phyloP scores from a whole-genome alignment of 2,113 vertebrate genomes.

The Apeltes quadracus region DNA sequence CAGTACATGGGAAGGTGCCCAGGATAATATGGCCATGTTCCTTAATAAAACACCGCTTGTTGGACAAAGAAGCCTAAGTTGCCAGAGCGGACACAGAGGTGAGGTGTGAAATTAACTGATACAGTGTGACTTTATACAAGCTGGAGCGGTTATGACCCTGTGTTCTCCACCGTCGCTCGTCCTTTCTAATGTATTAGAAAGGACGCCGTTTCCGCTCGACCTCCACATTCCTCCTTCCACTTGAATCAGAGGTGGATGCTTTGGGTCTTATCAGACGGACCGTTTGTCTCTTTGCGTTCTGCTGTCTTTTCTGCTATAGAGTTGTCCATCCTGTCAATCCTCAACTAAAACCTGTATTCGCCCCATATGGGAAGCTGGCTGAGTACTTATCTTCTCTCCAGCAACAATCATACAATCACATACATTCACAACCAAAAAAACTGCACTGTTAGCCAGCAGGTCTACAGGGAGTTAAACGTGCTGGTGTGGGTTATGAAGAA shows the following conservation, averaged over 20 bases:
- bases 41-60: slow-evolving; percentile 36
- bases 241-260: slow-evolving; percentile 43
- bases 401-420: slow-evolving; percentile 15
- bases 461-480: background rate
- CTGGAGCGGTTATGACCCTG: slow-evolving; percentile 39
- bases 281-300: slow-evolving; percentile 51
- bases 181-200: slow-evolving; percentile 37
- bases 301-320: slow-evolving; percentile 44
- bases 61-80: slow-evolving; percentile 27
- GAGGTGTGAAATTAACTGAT: slow-evolving; percentile 68
- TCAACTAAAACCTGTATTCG: slow-evolving; percentile 28
- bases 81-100: slow-evolving; percentile 43
- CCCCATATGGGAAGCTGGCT: slow-evolving; percentile 22
- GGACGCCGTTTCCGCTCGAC: slow-evolving; percentile 18
- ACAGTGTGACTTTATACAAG: slow-evolving; percentile 48
- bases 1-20: slow-evolving; percentile 36
- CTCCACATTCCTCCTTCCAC: slow-evolving; percentile 5
- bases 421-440: slow-evolving; percentile 1
- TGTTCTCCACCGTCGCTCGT: slow-evolving; percentile 42
- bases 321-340: slow-evolving; percentile 41
- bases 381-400: slow-evolving; percentile 13
- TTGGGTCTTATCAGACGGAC: slow-evolving; percentile 40
- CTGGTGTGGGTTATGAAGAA: background rate
- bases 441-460: background rate
- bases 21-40: slow-evolving; percentile 41